Evolutionary conservation across 2,888 invertebrate species (phyloP).

Genomic region (Yponomeuta sedellus): DNA sequence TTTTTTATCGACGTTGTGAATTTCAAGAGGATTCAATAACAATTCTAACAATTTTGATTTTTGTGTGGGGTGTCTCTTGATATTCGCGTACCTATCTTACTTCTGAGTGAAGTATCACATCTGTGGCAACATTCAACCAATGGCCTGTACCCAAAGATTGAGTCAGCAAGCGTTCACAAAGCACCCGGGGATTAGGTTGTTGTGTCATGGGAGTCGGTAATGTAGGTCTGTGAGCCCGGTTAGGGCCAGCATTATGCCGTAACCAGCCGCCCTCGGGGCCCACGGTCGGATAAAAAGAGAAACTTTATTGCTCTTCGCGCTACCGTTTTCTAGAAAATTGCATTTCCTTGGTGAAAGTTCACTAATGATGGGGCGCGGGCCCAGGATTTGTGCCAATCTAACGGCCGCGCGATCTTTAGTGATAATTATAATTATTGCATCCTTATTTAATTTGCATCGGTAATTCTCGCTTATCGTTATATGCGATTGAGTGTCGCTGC

Average conservation of each 20-base stretch:
- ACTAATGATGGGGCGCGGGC: constrained; percentile 52
- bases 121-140: no score
- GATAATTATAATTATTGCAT: constrained; percentile 1
- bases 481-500: no score
- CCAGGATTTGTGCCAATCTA: constrained; percentile 52
- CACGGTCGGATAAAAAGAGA: constrained; percentile 67
- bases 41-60: no score
- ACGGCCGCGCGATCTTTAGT: constrained; percentile 29
- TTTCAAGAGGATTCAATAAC: no score
- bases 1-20: no score
- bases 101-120: no score
- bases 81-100: no score
- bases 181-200: neutral
- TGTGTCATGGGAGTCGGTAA: constrained; percentile 31
- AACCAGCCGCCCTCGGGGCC: constrained; percentile 49
- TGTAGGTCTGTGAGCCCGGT: constrained; percentile 54
- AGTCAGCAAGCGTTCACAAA: neutral
- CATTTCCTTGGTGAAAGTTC: constrained; percentile 71
- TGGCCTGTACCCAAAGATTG: neutral
- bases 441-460: neutral
- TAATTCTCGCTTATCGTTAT: neutral
- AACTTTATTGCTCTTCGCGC: constrained; percentile 58
- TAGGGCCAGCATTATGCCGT: constrained; percentile 53
- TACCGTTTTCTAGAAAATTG: constrained; percentile 75
- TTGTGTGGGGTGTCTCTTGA: no score